phyloP scores from a whole-genome alignment of 1,140 invertebrate genomes.

The Drosophila novamexicana region DNA sequence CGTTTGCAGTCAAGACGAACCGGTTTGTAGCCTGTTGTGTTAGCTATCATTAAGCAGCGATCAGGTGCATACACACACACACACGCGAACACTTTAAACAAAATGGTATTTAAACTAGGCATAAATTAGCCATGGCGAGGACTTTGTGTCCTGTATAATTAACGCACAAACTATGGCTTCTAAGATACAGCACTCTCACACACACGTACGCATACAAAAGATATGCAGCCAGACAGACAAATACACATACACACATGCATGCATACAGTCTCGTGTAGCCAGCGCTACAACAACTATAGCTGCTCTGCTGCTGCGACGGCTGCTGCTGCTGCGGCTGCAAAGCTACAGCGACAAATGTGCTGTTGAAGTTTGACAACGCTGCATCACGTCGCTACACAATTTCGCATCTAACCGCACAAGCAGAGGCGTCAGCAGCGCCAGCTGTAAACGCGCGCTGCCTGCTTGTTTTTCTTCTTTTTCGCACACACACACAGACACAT shows the following conservation, averaged over 20 bases:
- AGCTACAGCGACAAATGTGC: constrained; percentile 54
- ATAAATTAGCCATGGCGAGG: constrained; percentile 61
- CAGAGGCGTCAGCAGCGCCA: constrained; percentile 52
- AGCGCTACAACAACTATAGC: constrained; percentile 19
- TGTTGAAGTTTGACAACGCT: constrained; percentile 69
- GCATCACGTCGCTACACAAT: constrained; percentile 44
- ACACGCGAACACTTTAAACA: constrained; percentile 30
- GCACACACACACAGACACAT: constrained; percentile 37
- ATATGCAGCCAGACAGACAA: constrained; percentile 41
- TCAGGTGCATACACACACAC: constrained; percentile 55
- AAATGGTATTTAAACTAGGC: constrained; percentile 27
- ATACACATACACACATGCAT: constrained; percentile 7
- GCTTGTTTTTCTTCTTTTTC: constrained; percentile 59
- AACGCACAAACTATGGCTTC: constrained; percentile 58
- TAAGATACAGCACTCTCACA: constrained; percentile 51
- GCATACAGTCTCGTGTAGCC: neutral
- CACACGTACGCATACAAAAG: constrained; percentile 2
- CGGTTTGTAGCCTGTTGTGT: constrained; percentile 49
- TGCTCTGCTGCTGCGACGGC: constrained; percentile 25
- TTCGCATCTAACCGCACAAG: constrained; percentile 68
- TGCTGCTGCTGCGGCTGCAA: constrained; percentile 45
- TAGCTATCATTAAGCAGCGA: constrained; percentile 59
- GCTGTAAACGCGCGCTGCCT: constrained; percentile 58
- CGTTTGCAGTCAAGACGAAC: constrained; percentile 54
- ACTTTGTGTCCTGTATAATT: constrained; percentile 62